Conservation (phyloP, 2,797 vertebrate species). For the Carduelis carduelis region DNA sequence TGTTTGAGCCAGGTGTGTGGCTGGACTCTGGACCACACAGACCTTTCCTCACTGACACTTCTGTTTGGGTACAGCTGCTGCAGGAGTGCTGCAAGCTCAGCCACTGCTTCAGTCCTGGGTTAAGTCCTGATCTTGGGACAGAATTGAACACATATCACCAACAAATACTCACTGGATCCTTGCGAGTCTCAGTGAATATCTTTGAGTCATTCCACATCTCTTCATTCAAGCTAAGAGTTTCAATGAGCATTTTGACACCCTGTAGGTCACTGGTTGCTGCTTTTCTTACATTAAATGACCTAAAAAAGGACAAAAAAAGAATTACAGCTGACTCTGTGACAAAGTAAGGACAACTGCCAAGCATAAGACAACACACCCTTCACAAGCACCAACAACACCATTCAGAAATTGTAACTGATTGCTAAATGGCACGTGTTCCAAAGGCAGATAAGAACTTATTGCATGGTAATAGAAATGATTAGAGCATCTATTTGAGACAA, state of each 20-base stretch:
- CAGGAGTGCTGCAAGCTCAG: neutral
- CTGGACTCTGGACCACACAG: neutral
- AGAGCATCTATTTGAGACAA: neutral
- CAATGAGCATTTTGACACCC: conserved; percentile 76
- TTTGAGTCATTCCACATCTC: conserved; percentile 80
- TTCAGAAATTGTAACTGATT: neutral
- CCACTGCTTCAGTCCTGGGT: neutral
- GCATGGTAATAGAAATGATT: neutral
- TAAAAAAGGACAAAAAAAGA: conserved; percentile 36
- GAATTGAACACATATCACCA: neutral
- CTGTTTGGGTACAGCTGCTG: neutral
- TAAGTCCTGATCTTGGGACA: neutral
- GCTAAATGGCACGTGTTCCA: neutral
- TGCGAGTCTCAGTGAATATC: conserved; percentile 71
- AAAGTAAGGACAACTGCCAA: neutral
- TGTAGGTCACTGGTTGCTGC: conserved; percentile 73
- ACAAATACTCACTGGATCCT: conserved; percentile 80
- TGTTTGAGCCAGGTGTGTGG: neutral
- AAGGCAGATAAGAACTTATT: neutral
- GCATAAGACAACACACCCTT: neutral
- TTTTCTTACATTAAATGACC: conserved; percentile 80
- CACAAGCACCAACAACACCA: accelerated
- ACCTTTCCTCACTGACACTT: neutral
- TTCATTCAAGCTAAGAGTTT: conserved; percentile 67
- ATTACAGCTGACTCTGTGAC: neutral